Evolutionary conservation across 2,113 vertebrate genomes (phyloP), one percentile per base, ranked within the genome.

Genomic region (Polypterus senegalus): DNA sequence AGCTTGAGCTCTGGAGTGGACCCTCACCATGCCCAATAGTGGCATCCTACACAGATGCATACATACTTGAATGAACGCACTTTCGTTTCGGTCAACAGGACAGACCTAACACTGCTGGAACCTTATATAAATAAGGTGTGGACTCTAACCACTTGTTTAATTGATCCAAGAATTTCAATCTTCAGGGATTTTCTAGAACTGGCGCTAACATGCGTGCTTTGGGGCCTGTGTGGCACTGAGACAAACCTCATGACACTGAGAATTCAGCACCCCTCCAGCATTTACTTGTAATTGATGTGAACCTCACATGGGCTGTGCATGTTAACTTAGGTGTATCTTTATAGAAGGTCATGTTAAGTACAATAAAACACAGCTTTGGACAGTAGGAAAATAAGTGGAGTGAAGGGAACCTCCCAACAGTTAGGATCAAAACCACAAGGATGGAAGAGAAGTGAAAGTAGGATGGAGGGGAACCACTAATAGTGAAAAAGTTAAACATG

Each of bases 1-100:
- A 69, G 73, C 71, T 58, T 64, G 63, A 71, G 73, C 71, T 69
- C 74, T 71, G 70, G 68, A 68, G 73, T 58, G 59, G 63, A 69
- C 66, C 68, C 70, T 66, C 63, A 61, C 54, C 67, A 9, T 48
- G 47, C 58, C 65, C 67, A 45, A 56, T 8, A 51, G 57, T 70
- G 62, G 58, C 27, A 27, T 27, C 27, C 27, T 27, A 27, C 27
- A 2, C 27, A 27, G 27, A 27, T 59, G 54, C 11, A 60, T 60
- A 59, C 48, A 11, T 62, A 49, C 60, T 65, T 58, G 63, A 65
- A 62, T 53, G 44, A 60, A 65, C 63, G 68, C 68, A 69, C 68
- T 64, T 70, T 64, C 59, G 62, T 54, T 46, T 48, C 11, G 46
- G 66, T 60, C 66, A 67, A 73, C 63, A 66, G 66, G 70, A 70